phyloP scores from a whole-genome alignment of 2,113 vertebrate genomes.

The Ageneiosus marmoratus region DNA sequence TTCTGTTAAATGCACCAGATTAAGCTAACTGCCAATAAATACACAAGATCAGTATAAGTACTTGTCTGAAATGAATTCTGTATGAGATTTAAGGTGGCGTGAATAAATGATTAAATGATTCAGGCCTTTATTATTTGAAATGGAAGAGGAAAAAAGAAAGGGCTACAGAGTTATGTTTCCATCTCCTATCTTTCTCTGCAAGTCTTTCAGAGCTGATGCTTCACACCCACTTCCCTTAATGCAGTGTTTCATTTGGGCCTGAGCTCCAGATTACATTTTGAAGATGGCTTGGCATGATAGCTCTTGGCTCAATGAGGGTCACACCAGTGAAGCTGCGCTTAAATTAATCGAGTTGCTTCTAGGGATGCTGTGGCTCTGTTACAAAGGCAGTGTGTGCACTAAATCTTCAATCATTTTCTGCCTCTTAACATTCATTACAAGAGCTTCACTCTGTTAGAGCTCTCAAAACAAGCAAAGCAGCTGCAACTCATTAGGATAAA shows the following conservation, averaged over 20 bases:
- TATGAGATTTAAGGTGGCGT: background rate
- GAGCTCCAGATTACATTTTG: slow-evolving; percentile 21
- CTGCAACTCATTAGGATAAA: background rate
- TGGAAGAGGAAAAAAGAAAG: background rate
- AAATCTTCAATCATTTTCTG: background rate
- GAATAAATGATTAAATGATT: background rate
- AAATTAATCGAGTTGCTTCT: slow-evolving; percentile 20
- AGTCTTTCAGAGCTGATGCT: background rate
- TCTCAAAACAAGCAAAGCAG: background rate
- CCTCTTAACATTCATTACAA: slow-evolving; percentile 1
- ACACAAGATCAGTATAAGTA: background rate
- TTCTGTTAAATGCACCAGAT: background rate
- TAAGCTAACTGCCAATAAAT: no score
- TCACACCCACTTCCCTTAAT: background rate
- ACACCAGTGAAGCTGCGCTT: slow-evolving; percentile 18
- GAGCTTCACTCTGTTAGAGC: background rate
- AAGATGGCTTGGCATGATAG: slow-evolving; percentile 2
- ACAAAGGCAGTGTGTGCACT: background rate
- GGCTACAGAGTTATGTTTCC: background rate
- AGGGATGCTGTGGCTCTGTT: background rate
- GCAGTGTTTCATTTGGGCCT: background rate
- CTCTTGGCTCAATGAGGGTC: slow-evolving; percentile 3
- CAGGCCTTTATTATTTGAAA: background rate
- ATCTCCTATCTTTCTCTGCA: background rate
- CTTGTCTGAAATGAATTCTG: background rate